Evolutionary conservation across 2,113 vertebrate species (phyloP), one percentile per base, ranked within the genome.

Genomic region (Saguinus midas): DNA sequence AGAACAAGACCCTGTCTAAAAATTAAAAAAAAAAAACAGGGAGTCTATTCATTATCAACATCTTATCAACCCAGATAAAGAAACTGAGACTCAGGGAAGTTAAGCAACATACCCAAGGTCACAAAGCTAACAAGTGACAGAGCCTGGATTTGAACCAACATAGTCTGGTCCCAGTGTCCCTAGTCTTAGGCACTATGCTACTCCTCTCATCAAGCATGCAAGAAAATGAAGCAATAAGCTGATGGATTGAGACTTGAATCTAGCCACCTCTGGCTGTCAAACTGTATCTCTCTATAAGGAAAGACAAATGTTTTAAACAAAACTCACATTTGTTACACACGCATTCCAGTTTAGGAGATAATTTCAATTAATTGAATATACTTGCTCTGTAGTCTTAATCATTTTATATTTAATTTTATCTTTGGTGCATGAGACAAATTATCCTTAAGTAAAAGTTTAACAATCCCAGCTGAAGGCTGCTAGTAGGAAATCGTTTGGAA

Each of bases 231-330:
- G 3, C 35, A 52, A 37, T 52, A 68, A 81, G 14, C 81, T 58
- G 57, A 70, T 10, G 32, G 58, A 61, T 6, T 76, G 72, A 93
- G 48, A 79, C n/a, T 3, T 45, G 86, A 96, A 90, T 81, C 64
- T 72, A 61, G 55, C 27, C 61, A 55, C 35, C 21, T 73, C 72
- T 91, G 70, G 25, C 40, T 96, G 90, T 80, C 68, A 84, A 58
- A 87, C 61, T 37, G 23, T 84, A 58, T 76, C 18, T 73, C 58
- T 95, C 95, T 68, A 52, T n/a, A 73, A 52, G 64, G 55, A 92
- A 14, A 95, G 23, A 70, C 64, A 87, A 68, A 76, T 64, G 50
- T 95, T 98, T 95, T 72, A 75, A 97, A 88, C n/a, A 81, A 92
- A 95, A 95, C 9, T 91, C 37, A 81, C 32, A 27, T 37, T 82